Conservation (phyloP, 2,888 invertebrate species). For the Sinohyriopsis cumingii region DNA sequence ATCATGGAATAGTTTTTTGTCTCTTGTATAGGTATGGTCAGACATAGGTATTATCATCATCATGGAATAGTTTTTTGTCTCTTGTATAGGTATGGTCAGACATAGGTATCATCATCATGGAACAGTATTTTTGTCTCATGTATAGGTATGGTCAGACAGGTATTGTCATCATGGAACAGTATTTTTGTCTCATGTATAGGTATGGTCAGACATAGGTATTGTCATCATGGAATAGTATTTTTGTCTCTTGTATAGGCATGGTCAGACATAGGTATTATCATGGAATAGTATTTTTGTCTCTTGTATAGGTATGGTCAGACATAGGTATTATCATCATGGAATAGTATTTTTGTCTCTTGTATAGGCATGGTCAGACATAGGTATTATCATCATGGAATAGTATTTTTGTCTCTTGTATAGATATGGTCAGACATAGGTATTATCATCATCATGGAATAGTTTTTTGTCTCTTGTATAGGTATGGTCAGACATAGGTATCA, state of each 20-base stretch:
- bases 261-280: too few relatives aligned
- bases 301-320: too few relatives aligned
- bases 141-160: background rate
- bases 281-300: too few relatives aligned
- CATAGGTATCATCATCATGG: background rate
- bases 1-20: conserved; percentile 88
- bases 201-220: too few relatives aligned
- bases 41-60: conserved; percentile 98
- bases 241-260: too few relatives aligned
- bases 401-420: conserved; percentile 54
- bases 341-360: too few relatives aligned
- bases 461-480: too few relatives aligned
- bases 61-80: conserved; percentile 87
- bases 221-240: too few relatives aligned
- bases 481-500: conserved; percentile 82
- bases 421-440: background rate
- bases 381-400: conserved; percentile 93
- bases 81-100: background rate
- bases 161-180: too few relatives aligned
- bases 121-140: background rate
- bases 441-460: conserved; percentile 93
- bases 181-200: background rate
- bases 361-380: too few relatives aligned
- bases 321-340: too few relatives aligned
- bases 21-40: too few relatives aligned